Evolutionary conservation across 1,140 invertebrate genomes (phyloP), one percentile per base, ranked within the genome.

Genomic region (Agrypnia vestita): DNA sequence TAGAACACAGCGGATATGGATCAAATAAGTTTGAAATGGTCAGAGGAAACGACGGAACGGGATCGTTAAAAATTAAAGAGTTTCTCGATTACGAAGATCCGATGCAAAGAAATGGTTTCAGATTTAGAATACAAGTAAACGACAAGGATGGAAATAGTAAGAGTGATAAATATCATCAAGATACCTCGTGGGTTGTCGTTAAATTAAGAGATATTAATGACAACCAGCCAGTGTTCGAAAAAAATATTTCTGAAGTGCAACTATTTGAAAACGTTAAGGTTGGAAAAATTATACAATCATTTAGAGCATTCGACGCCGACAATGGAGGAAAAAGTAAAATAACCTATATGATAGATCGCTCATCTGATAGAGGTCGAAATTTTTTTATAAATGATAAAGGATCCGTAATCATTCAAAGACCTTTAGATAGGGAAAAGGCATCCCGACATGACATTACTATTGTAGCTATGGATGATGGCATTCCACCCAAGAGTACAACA

Each of bases 21-120:
- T 90, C 92, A 3, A 92, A 93, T 78, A 92, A 92, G 83, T 93
- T 93, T 84, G 91, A 91, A 17, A 93, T 93, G 92, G 91, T 93
- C 0, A 87, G 91, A 25, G 93, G 93, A 84, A 90, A 87, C 61
- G 92, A 93, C 84, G 92, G 92, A 0, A 93, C 92, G 0, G 92
- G 92, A 3, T 93, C 92, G 0, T 85, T 93, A 19, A 93, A 92
- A 86, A 91, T 93, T 71, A 91, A 92, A 46, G 92, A 93, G 83
- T 90, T 91, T 0, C 85, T 92, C 11, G 91, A 92, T 85, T 92
- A 90, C 80, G 91, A 92, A 85, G 91, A 92, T 86, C 87, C 89
- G 11, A 85, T 90, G 75, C 91, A 92, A 82, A 89, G 91, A 56
- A 89, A 90, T 80, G 91, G 91, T 8, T 92, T 92, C 80, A 88